Evolutionary conservation across 2,888 invertebrate species (phyloP), one percentile per base, ranked within the genome.

Genomic region (Lymantria dispar): DNA sequence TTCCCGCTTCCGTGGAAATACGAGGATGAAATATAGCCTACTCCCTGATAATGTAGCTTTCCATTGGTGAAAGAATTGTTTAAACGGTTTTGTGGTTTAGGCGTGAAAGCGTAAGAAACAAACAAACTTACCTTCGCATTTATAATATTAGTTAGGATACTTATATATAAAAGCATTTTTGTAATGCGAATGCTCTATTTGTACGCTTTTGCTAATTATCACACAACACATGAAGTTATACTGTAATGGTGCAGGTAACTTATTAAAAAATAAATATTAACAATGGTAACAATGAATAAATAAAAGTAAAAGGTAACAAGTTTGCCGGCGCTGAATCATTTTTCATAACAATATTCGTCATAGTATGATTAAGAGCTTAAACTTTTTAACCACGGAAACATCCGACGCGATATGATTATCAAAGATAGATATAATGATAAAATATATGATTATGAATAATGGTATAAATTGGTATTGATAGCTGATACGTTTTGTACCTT

Each of bases 341-440:
- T n/a, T 31, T 13, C 45, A 22, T 22, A 22, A 22, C 5, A 22
- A 37, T 47, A 61, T 64, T 65, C 56, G 64, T 65, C 61, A 61
- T 48, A 22, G 37, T 50, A 54, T 65, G 64, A 67, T 54, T 67
- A 67, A 58, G 53, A 60, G 43, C 49, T 52, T 39, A 60, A 58
- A 61, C 54, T 43, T 48, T n/a, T 43, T 57, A 38, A 15, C 29
- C 43, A 11, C 37, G 31, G 39, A 39, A 39, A 46, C 37, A 37
- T 10, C 40, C 33, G 29, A 42, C 15, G 9, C 43, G 38, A 46
- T 50, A 42, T 30, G 5, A 11, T 43, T 51, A 51, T 51, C 40
- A 14, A 22, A 37, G 29, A n/a, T 12, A 9, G 31, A 50, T 50
- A 38, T 38, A 7, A 10, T 10, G 33, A 33, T 33, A 33, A 33